A percentile compares a stretch with the other conserved stretches of the same genome.
Evolutionary conservation across 2,797 vertebrate species (phyloP).

Genomic region (Apogon hyalosoma): DNA sequence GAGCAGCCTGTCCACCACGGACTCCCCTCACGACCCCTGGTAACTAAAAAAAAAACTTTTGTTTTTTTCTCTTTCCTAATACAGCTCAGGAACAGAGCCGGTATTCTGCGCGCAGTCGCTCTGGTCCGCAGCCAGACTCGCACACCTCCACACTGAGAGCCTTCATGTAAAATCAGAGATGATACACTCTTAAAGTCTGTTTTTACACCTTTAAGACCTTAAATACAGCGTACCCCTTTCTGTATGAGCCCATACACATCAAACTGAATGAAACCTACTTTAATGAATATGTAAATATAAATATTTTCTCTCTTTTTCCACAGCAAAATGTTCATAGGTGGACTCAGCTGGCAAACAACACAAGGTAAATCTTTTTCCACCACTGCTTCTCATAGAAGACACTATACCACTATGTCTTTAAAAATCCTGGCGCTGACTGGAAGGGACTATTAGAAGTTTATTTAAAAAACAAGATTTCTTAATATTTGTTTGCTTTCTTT

Average conservation of each 20-base stretch:
- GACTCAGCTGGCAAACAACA: constrained; percentile 97
- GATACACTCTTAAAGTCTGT: constrained; percentile 7
- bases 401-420: constrained; percentile 27
- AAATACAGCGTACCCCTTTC: constrained; percentile 32
- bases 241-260: neutral
- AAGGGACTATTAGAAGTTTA: constrained; percentile 3
- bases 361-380: constrained; percentile 89
- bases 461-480: constrained; percentile 18
- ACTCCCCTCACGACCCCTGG: constrained; percentile 98
- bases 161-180: constrained; percentile 44
- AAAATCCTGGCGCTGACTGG: constrained; percentile 33
- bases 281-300: constrained; percentile 29
- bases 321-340: constrained; percentile 99
- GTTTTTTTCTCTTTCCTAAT: constrained; percentile 31
- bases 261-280: constrained; percentile 4
- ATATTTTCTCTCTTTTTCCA: constrained; percentile 61
- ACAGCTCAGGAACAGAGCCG: constrained; percentile 58
- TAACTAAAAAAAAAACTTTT: constrained; percentile 73
- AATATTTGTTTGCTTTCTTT: constrained; percentile 8
- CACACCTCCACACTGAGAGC: constrained; percentile 51
- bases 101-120: constrained; percentile 38
- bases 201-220: constrained; percentile 7
- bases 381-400: constrained; percentile 33
- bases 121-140: constrained; percentile 23
- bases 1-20: constrained; percentile 93